Conservation (phyloP, 1,140 invertebrate genomes). For the Temnothorax longispinosus region DNA sequence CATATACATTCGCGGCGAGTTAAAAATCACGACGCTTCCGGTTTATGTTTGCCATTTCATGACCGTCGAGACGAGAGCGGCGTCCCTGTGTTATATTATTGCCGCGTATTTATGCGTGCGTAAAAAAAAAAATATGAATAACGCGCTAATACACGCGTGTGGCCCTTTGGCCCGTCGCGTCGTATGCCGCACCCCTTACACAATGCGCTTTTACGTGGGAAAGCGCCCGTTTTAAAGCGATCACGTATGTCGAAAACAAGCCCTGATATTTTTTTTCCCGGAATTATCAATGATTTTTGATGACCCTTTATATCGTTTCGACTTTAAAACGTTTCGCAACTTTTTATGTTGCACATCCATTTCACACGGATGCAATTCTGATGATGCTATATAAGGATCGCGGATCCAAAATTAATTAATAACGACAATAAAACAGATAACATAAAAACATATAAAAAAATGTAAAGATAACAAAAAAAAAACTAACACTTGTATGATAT, state of each 20-base stretch:
- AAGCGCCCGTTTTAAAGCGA: slow-evolving; percentile 56
- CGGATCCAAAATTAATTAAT: slow-evolving; percentile 44
- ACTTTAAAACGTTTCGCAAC: slow-evolving; percentile 34
- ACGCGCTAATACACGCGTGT: slow-evolving; percentile 51
- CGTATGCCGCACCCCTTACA: not conserved
- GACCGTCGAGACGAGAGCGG: slow-evolving; percentile 16
- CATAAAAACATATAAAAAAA: slow-evolving; percentile 21
- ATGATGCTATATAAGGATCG: slow-evolving; percentile 28
- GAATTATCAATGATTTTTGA: slow-evolving; percentile 50
- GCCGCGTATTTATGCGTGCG: slow-evolving; percentile 69
- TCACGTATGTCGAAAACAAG: slow-evolving; percentile 23
- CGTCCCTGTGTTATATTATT: slow-evolving; percentile 62
- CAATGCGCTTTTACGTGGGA: slow-evolving; percentile 58
- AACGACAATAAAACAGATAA: slow-evolving; percentile 26
- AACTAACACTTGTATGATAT: slow-evolving; percentile 12
- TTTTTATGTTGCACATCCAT: slow-evolving; percentile 9
- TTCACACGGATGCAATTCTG: slow-evolving; percentile 9
- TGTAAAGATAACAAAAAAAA: slow-evolving; percentile 5
- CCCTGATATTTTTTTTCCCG: slow-evolving; percentile 26
- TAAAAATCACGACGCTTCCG: slow-evolving; percentile 69
- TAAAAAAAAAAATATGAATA: slow-evolving; percentile 64
- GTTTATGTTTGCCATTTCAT: slow-evolving; percentile 64
- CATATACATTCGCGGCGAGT: slow-evolving; percentile 50
- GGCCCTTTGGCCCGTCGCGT: slow-evolving; percentile 21
- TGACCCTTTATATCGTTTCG: slow-evolving; percentile 31